Evolutionary conservation across 2,888 invertebrate genomes (phyloP), one percentile per base, ranked within the genome.

Genomic region (Ypsolopha scabrella): DNA sequence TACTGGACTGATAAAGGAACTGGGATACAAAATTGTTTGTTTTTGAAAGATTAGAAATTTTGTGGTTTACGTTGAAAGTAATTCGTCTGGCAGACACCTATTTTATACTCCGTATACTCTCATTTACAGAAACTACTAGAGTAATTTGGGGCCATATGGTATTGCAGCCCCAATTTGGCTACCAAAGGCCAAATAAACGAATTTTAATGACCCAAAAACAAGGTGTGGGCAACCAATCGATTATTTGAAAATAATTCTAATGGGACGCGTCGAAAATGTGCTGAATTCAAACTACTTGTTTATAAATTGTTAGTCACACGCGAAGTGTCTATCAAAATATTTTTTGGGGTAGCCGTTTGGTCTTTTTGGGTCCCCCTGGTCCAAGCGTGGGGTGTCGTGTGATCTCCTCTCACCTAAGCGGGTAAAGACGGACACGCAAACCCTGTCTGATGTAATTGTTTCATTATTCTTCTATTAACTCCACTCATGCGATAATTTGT

Each of bases 381-480:
- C 24, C 24, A 54, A 39, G 52, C 48, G 58, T 60, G 65, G 70
- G 72, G 69, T 65, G 65, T 62, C 65, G 66, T 62, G 66, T 66
- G 70, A 67, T 68, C 60, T 67, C 67, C 72, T 68, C 70, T 65
- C 61, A 64, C 63, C 64, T 63, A 60, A 67, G 65, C 24, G 24
- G 24, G 24, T 24, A 24, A 33, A 13, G 62, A 49, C 59, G 59
- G 68, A 68, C 77, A 83, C 82, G 83, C 82, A 69, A 80, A 63
- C 63, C 67, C 70, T 75, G 75, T 71, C 79, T 72, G 75, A 73
- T 66, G 76, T 85, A 85, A 85, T 85, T 83, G 82, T 83, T 82
- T 80, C 83, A 85, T 85, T 85, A 85, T 82, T 82, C 75, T 80
- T 80, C 75, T 80, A 83, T 85, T 85, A 85, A 85, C 83, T 85